Evolutionary conservation across 2,113 vertebrate species (phyloP).

Genomic region (Alligator sinensis): DNA sequence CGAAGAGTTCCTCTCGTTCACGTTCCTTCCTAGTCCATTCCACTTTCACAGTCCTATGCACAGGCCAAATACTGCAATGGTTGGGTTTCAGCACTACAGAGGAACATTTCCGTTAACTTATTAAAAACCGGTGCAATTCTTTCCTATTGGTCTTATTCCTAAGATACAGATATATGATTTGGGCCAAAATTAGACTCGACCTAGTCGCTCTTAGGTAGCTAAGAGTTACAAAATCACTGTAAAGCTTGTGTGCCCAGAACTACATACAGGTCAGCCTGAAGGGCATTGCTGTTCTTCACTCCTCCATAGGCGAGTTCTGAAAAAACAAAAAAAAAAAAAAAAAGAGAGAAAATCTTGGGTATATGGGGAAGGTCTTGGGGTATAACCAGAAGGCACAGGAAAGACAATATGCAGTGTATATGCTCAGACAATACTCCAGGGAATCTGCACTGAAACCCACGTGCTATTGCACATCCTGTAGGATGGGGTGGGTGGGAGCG

Average conservation of each 20-base stretch:
- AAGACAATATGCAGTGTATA: neutral
- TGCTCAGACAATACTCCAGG: accelerated
- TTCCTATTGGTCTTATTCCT: neutral
- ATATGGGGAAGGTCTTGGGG: too few relatives aligned
- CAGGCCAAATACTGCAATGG: constrained; percentile 36
- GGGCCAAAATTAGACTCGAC: neutral
- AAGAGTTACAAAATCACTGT: neutral
- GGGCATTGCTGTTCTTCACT: neutral
- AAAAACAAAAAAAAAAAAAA: neutral
- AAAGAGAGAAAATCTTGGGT: too few relatives aligned
- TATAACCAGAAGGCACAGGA: neutral
- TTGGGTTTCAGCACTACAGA: neutral
- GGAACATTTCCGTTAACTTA: constrained; percentile 31
- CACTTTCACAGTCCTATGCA: neutral
- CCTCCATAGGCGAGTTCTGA: neutral
- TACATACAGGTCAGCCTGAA: neutral
- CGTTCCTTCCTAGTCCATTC: neutral
- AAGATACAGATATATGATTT: neutral
- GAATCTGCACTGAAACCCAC: neutral
- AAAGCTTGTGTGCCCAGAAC: neutral
- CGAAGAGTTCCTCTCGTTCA: neutral
- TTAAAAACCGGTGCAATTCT: neutral
- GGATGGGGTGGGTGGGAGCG: neutral
- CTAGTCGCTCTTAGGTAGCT: neutral
- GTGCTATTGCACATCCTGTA: neutral